Evolutionary conservation across 2,113 vertebrate species (phyloP).

Genomic region (Spea multiplicata): DNA sequence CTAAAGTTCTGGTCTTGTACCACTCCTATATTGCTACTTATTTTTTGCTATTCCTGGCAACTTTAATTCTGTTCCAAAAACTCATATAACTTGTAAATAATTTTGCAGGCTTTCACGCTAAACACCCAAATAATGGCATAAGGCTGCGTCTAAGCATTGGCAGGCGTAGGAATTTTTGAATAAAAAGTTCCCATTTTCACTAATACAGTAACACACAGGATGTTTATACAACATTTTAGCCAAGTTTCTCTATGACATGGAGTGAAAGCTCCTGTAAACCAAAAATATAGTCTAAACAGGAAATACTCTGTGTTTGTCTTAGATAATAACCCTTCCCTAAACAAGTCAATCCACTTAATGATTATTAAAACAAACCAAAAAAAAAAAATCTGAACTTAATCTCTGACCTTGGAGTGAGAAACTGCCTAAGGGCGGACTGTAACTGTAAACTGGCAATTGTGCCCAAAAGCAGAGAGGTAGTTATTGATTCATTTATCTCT

Average conservation of each 20-base stretch:
- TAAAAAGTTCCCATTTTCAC: constrained; percentile 26
- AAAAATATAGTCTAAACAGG: constrained; percentile 38
- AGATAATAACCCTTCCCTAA: constrained; percentile 41
- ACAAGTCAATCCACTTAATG: constrained; percentile 48
- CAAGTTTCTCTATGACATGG: constrained; percentile 37
- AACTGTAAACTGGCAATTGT: constrained; percentile 54
- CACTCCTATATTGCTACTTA: too few species aligned
- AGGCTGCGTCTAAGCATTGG: constrained; percentile 5
- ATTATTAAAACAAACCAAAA: constrained; percentile 49
- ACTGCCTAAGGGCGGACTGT: constrained; percentile 53
- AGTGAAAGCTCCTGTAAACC: constrained; percentile 36
- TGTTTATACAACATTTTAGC: constrained; percentile 37
- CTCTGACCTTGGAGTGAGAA: constrained; percentile 58
- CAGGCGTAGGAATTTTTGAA: constrained; percentile 1
- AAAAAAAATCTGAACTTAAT: constrained; percentile 55
- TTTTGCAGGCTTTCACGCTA: too few species aligned
- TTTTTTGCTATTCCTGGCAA: too few species aligned
- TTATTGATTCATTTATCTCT: constrained; percentile 61
- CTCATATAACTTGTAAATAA: too few species aligned
- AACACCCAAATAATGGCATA: constrained; percentile 12
- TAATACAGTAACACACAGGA: constrained; percentile 37
- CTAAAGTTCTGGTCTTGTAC: too few species aligned
- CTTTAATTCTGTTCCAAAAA: too few species aligned
- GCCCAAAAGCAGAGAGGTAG: constrained; percentile 49
- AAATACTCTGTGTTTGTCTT: constrained; percentile 36